phyloP scores from a whole-genome alignment of 2,888 invertebrate species.

The Cynaeus angustus region DNA sequence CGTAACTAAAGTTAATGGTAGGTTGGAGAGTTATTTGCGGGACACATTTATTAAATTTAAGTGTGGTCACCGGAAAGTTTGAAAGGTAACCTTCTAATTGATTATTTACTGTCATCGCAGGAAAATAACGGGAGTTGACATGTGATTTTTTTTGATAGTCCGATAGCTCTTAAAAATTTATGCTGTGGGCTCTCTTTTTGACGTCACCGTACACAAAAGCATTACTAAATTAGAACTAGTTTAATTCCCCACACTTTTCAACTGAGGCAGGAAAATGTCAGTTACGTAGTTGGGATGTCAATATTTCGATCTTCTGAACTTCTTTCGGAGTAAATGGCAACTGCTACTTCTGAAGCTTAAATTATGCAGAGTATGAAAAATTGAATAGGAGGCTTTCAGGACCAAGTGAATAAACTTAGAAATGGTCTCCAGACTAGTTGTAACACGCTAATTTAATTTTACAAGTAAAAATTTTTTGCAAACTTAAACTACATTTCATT shows the following conservation, averaged over 20 bases:
- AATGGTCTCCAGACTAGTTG: too few relatives aligned
- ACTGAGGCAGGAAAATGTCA: conserved; percentile 3
- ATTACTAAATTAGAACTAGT: conserved; percentile 3
- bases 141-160: conserved; percentile 1
- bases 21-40: too few relatives aligned
- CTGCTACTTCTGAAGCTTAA: too few relatives aligned
- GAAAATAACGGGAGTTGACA: conserved; percentile 7
- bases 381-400: too few relatives aligned
- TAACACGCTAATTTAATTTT: too few relatives aligned
- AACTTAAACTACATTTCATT: too few relatives aligned
- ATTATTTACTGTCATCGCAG: not conserved
- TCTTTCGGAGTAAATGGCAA: not conserved
- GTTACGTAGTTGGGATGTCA: not conserved
- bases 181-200: not conserved
- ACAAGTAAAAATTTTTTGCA: too few relatives aligned
- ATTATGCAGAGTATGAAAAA: too few relatives aligned
- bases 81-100: not conserved
- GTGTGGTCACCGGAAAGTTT: too few relatives aligned
- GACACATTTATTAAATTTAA: too few relatives aligned
- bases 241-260: not conserved
- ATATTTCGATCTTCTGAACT: not conserved
- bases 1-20: too few relatives aligned
- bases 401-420: too few relatives aligned
- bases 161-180: conserved; percentile 5
- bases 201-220: not conserved